Evolutionary conservation across 2,113 vertebrate species (phyloP).

Genomic region (Eulemur rufifrons): DNA sequence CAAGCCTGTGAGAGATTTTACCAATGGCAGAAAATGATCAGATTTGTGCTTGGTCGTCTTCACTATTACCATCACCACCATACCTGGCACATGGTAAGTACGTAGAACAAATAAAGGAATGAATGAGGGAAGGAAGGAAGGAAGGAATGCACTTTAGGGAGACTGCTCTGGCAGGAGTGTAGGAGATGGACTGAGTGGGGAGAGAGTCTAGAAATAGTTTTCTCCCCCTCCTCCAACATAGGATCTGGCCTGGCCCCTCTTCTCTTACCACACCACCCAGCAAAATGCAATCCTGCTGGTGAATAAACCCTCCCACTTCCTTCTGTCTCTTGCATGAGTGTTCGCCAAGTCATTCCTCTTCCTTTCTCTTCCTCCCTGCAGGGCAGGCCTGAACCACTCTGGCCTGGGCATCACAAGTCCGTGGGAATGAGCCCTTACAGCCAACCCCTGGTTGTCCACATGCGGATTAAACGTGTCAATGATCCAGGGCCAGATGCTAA

Average conservation of each 20-base stretch:
- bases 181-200: not conserved
- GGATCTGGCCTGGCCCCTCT: constrained; percentile 6
- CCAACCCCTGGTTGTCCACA: not conserved
- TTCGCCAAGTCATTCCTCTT: constrained; percentile 48
- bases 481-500: not conserved
- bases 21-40: not conserved
- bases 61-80: not conserved
- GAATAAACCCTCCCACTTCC: constrained; percentile 66
- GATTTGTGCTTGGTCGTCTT: not conserved
- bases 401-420: not conserved
- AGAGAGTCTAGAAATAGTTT: constrained; percentile 32
- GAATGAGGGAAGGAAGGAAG: not conserved
- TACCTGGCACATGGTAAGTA: not conserved
- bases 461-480: not conserved
- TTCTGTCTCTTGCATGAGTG: constrained; percentile 52
- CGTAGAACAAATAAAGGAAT: not conserved
- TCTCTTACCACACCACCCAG: constrained; percentile 39
- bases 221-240: constrained; percentile 19
- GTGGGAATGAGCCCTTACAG: not conserved
- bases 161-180: not conserved
- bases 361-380: constrained; percentile 3
- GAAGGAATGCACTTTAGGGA: not conserved
- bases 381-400: not conserved
- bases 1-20: constrained; percentile 4
- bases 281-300: constrained; percentile 37